These are phyloP conservation scores for Tursiops truncatus DNA, from an alignment of 2,113 vertebrate species.

Conservation along the genomic window DNA sequence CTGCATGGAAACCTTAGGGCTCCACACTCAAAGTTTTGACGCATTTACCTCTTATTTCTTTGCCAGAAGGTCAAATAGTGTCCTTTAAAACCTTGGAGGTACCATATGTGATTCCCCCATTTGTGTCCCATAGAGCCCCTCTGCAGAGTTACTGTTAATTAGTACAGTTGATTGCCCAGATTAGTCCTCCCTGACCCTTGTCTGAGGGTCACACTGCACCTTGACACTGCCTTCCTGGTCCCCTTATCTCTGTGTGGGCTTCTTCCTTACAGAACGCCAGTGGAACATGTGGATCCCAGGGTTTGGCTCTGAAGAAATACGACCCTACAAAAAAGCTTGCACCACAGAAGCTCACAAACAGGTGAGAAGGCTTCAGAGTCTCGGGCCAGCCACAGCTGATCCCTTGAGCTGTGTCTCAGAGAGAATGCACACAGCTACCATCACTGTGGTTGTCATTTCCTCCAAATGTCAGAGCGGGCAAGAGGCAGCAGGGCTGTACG, in stretches of 20 bases:
- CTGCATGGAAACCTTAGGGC: neutral
- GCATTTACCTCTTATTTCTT: neutral
- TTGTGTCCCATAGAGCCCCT: neutral
- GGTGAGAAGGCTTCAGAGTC: conserved; percentile 81
- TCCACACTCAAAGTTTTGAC: neutral
- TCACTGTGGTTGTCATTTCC: neutral
- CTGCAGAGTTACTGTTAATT: neutral
- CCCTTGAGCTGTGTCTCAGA: neutral
- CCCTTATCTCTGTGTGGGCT: neutral
- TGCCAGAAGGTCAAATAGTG: neutral
- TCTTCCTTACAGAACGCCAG: conserved; percentile 91
- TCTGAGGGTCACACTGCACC: neutral
- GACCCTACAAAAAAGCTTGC: conserved; percentile 98
- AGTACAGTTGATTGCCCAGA: neutral
- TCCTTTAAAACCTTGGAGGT: neutral
- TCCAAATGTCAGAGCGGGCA: neutral
- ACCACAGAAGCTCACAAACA: conserved; percentile 99
- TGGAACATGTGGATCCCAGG: conserved; percentile 99
- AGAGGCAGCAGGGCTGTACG: neutral
- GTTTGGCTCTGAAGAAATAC: conserved; percentile 98
- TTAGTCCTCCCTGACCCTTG: neutral
- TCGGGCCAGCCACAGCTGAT: neutral
- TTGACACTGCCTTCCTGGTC: neutral
- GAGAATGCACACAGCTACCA: neutral
- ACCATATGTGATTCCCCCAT: neutral